Evolutionary conservation across 2,797 vertebrate species (phyloP), one percentile per base, ranked within the genome.

Genomic region (Alectoris magna): DNA sequence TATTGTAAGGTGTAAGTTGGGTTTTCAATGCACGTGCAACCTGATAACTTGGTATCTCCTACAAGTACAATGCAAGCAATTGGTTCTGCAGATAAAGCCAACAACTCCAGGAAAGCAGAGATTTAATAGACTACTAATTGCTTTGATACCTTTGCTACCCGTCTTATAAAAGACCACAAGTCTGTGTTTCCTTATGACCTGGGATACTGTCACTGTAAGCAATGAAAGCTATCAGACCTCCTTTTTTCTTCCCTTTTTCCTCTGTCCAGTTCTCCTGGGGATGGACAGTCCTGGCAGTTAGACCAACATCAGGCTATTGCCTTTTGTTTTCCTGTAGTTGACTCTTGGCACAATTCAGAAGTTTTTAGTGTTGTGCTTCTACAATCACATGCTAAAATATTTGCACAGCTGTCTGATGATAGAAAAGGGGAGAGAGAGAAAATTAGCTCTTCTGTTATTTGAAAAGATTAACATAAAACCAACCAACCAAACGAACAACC

Each of bases 391-490:
- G 97, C 92, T 91, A 69, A 92, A 90, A 93, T 96, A 97, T 97
- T 97, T 97, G 94, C 91, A 95, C 97, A 97, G 97, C 96, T 98
- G 97, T 77, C 58, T 83, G 77, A 63, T 75, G 94, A 53, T 51
- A 90, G 79, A 91, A 74, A 87, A 77, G 23, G 38, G 66, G 62
- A 49, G 19, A 81, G 72, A 69, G 66, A 95, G 39, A 75, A 85
- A 92, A 69, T 74, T 67, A 36, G 21, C 34, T 91, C 68, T 63
- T 87, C 43, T 23, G 19, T 84, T 89, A 74, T 53, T 86, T 67
- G 73, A 87, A 90, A 82, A 87, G 43, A 44, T 86, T n/a, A 31
- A 69, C 17, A 60, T 10, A 60, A 38, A 41, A 63, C 41, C 38
- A 43, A 38, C 9, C 62, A 63, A 29, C 17, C 13, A 31, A 64